Percentiles rank a stretch among this genome's conserved stretches.
Conservation (phyloP, 2,113 vertebrate genomes). For the Thamnaconus septentrionalis region DNA sequence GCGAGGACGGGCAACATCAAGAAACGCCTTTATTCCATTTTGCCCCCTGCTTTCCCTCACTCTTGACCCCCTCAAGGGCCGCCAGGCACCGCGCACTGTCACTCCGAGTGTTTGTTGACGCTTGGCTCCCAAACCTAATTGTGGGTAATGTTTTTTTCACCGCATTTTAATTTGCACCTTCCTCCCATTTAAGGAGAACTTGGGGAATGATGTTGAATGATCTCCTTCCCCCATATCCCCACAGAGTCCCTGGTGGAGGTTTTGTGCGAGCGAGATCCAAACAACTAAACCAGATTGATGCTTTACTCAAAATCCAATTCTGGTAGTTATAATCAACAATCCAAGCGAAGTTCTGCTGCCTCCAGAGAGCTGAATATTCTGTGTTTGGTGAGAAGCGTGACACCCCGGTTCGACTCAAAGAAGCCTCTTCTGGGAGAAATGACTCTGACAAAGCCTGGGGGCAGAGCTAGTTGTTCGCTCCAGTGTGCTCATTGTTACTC, state of each 20-base stretch:
- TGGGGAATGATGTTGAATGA: constrained; percentile 18
- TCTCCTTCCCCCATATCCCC: constrained; percentile 19
- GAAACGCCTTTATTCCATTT: constrained; percentile 58
- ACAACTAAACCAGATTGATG: constrained; percentile 40
- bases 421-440: constrained; percentile 30
- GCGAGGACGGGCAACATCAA: constrained; percentile 52
- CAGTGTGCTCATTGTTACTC: constrained; percentile 34
- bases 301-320: constrained; percentile 46
- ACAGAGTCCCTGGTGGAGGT: constrained; percentile 9
- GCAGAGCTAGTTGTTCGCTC: constrained; percentile 31
- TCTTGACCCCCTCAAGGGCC: constrained; percentile 46
- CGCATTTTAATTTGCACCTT: constrained; percentile 40
- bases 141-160: constrained; percentile 40
- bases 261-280: constrained; percentile 19
- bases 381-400: constrained; percentile 27
- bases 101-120: constrained; percentile 42
- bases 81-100: constrained; percentile 27
- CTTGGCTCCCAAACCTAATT: constrained; percentile 38
- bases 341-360: constrained; percentile 11
- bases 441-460: constrained; percentile 33
- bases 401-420: constrained; percentile 26
- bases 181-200: constrained; percentile 28
- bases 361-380: constrained; percentile 29
- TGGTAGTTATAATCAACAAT: constrained; percentile 29
- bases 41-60: constrained; percentile 26